phyloP scores from a whole-genome alignment of 2,113 vertebrate genomes.

The Lophura nycthemera region DNA sequence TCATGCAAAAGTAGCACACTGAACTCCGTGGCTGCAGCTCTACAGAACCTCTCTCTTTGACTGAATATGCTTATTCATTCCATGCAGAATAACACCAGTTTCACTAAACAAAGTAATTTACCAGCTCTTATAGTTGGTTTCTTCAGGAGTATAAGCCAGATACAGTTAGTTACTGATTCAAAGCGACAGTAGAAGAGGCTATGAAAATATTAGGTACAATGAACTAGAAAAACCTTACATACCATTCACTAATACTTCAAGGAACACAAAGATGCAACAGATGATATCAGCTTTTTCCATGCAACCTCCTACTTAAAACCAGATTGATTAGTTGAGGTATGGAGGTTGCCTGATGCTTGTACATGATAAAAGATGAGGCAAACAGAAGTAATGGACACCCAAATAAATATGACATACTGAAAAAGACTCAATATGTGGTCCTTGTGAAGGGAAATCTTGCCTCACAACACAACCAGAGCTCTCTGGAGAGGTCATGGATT shows the following conservation, averaged over 20 bases:
- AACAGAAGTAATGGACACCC: neutral
- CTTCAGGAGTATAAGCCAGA: neutral
- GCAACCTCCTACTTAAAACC: neutral
- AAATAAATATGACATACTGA: neutral
- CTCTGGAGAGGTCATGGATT: neutral
- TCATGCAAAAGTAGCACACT: rapidly evolving
- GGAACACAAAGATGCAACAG: neutral
- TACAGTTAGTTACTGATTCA: neutral
- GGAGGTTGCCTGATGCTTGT: neutral
- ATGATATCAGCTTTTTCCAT: neutral
- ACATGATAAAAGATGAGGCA: neutral
- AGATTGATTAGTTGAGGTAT: neutral
- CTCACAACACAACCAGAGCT: neutral
- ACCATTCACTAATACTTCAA: neutral
- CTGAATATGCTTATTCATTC: neutral
- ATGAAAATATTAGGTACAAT: neutral
- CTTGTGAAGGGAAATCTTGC: neutral
- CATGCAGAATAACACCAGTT: neutral
- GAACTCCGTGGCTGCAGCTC: neutral
- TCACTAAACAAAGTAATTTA: neutral
- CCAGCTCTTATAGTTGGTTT: neutral
- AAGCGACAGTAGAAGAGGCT: neutral
- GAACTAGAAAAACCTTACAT: neutral
- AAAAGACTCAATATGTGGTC: neutral
- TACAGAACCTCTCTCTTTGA: neutral